These are phyloP conservation scores for Myiotriccus ornatus DNA, from an alignment of 2,797 vertebrate species.

Conservation along the genomic window DNA sequence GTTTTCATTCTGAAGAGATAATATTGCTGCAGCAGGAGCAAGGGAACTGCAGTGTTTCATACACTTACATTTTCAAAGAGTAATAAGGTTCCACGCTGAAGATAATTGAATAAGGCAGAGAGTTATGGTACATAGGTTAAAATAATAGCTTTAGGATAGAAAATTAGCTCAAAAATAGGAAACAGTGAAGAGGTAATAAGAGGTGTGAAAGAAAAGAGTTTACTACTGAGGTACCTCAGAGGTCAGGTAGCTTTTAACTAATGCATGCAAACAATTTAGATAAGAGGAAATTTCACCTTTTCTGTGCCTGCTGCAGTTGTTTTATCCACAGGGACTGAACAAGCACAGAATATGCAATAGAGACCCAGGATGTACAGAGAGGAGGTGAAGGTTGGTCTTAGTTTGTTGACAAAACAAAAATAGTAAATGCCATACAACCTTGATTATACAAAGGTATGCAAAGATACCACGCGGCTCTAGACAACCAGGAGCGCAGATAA, in stretches of 20 bases:
- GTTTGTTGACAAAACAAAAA: not conserved
- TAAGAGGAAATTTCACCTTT: conserved; percentile 1
- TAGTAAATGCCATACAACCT: not conserved
- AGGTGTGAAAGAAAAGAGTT: conserved; percentile 6
- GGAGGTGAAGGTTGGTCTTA: not conserved
- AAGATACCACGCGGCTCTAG: not conserved
- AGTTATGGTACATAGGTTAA: conserved; percentile 22
- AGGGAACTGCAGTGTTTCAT: not conserved
- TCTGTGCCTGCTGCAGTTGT: not conserved
- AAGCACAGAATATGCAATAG: not conserved
- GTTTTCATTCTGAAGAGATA: not conserved
- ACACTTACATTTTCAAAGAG: not conserved
- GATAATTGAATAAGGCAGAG: conserved; percentile 50
- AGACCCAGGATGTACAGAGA: not conserved
- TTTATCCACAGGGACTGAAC: not conserved
- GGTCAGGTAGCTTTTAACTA: conserved; percentile 39
- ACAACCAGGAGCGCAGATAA: accelerated
- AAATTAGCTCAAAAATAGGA: conserved; percentile 33
- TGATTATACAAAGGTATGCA: not conserved
- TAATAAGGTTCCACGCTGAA: conserved; percentile 44
- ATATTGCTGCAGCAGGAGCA: not conserved
- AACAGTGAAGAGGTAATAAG: conserved; percentile 15
- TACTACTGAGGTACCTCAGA: not conserved
- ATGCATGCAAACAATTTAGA: not conserved
- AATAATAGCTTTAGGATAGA: conserved; percentile 38